Evolutionary conservation across 2,888 invertebrate genomes (phyloP), one percentile per base, ranked within the genome.

Genomic region (Nowickia ferox): DNA sequence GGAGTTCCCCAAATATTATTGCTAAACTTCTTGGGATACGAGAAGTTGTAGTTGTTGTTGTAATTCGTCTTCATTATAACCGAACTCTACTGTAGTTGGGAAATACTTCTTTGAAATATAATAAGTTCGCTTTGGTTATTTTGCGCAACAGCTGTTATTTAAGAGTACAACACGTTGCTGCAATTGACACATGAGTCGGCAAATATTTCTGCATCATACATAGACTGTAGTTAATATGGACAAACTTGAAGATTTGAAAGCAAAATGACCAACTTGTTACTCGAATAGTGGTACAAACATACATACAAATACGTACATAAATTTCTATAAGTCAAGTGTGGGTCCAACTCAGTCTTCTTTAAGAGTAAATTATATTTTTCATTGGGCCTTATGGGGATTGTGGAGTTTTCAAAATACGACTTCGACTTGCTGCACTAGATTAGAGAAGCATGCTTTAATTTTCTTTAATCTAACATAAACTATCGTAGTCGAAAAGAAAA

Each of bases 191-290:
- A 51, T 61, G 17, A 13, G 13, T 53, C 40, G 13, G 5, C 40
- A 74, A 57, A 38, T 15, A 61, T 19, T 5, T 51, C 51, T 15
- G 38, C 51, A 42, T 51, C 61, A 42, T 22, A 6, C 40, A 30
- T 44, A 61, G 10, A 59, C 30, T 22, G 61, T 6, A 22, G 42
- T 30, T 42, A 30, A 42, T 63, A 63, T 79, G 63, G 61, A 63
- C 44, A 71, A 71, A 79, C 65, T 79, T 63, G 9, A 30, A 38
- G 38, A 71, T 79, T 79, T 71, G 55, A 71, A 69, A 79, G 63
- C 69, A 51, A 79, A 71, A 63, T 71, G 71, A 55, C 63, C 79
- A 79, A 30, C 3, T 30, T 30, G 53, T 55, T 53, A 44, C n/a
- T 46, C 38, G 17, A 66, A 76, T 46, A 76, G 42, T 2, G 53